Evolutionary conservation across 1,140 invertebrate genomes (phyloP).

Genomic region (Linepithema humile): DNA sequence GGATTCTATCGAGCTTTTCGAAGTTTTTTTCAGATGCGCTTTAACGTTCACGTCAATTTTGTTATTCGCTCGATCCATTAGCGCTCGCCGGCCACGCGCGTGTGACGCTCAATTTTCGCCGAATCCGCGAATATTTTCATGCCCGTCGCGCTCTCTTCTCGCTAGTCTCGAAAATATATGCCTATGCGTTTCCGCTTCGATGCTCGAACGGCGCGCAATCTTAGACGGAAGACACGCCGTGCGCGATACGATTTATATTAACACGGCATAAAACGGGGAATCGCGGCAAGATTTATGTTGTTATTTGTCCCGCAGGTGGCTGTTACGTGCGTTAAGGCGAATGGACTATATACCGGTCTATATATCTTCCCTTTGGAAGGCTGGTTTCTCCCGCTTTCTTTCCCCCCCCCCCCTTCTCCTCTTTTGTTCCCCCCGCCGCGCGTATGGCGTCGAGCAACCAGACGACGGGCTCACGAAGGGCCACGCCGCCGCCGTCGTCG

Average conservation of each 20-base stretch:
- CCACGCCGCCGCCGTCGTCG: background rate
- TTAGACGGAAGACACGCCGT: background rate
- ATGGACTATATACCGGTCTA: conserved; percentile 52
- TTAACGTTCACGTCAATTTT: conserved; percentile 42
- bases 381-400: background rate
- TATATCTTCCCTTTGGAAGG: conserved; percentile 55
- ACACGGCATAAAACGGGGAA: conserved; percentile 16
- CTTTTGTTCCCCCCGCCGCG: too few species aligned
- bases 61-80: conserved; percentile 50
- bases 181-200: background rate
- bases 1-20: conserved; percentile 18
- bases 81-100: background rate
- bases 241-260: conserved; percentile 25
- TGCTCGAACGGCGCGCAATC: background rate
- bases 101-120: conserved; percentile 33
- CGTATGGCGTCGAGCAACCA: background rate
- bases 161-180: background rate
- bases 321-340: conserved; percentile 35
- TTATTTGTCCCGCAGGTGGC: conserved; percentile 65
- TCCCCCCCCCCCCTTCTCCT: background rate
- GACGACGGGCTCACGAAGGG: background rate
- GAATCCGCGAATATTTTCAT: conserved; percentile 39
- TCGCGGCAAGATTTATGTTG: conserved; percentile 59
- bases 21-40: conserved; percentile 27
- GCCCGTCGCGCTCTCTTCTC: background rate